These are phyloP conservation scores for Parazoanthus swiftii DNA, from an alignment of 92 coral and sea anemone genomes.

Conservation along the genomic window DNA sequence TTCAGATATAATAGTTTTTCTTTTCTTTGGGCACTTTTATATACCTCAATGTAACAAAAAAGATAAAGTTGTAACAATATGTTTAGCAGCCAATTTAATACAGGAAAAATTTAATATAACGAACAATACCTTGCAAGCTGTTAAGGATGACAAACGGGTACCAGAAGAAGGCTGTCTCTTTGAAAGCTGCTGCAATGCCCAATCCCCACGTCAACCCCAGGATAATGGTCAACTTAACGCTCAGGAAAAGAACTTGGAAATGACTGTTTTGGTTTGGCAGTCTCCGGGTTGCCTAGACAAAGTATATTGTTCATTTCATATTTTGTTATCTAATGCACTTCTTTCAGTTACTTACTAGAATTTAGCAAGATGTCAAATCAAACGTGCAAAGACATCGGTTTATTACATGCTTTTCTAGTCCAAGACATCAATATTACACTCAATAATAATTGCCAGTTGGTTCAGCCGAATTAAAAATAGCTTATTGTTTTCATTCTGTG, in stretches of 20 bases:
- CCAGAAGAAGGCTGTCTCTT: neutral
- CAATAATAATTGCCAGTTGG: neutral
- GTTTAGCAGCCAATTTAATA: too few relatives aligned
- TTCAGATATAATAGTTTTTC: too few relatives aligned
- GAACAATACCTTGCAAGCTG: conserved; percentile 9
- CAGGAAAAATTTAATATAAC: too few relatives aligned
- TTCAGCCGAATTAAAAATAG: neutral
- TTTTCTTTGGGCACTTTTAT: too few relatives aligned
- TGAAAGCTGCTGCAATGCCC: neutral
- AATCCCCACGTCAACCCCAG: conserved; percentile 18
- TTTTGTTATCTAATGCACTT: neutral
- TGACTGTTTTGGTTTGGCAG: neutral
- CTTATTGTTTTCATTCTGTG: too few relatives aligned
- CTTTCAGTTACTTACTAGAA: neutral
- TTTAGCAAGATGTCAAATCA: neutral
- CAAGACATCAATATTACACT: neutral
- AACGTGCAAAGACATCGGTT: neutral
- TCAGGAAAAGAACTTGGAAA: neutral
- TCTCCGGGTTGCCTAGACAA: neutral
- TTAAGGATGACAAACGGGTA: conserved; percentile 1
- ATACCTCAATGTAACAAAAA: too few relatives aligned
- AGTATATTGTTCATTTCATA: neutral
- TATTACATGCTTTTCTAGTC: neutral
- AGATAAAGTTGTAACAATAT: too few relatives aligned
- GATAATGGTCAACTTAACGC: neutral